Evolutionary conservation across 2,797 vertebrate genomes (phyloP), one percentile per base, ranked within the genome.

Genomic region (Psittacula echo): DNA sequence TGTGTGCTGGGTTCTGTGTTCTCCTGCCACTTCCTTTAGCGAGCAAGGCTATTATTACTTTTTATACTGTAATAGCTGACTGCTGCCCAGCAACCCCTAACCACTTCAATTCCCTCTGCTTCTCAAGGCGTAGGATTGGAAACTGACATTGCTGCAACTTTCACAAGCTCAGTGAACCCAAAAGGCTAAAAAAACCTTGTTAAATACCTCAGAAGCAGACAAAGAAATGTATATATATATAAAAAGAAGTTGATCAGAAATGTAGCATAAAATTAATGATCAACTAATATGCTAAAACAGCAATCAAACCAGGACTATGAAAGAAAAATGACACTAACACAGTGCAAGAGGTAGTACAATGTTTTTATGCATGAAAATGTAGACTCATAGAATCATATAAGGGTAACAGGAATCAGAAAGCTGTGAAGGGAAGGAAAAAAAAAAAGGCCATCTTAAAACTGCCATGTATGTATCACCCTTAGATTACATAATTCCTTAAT

Each of bases 151-250:
- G 64, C 89, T 87, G 34, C 67, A 97, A 89, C 83, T 95, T 96
- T 97, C 93, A 93, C 70, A 95, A 97, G 80, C 42, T 96, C 91
- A 90, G 65, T 96, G 95, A 97, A 96, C 91, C 77, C 17, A 41
- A 97, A 98, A 97, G 61, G 17, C 65, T 82, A 95, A 97, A 86
- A 85, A 97, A 97, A 95, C 13, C 92, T 95, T 56, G 50, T 96
- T 96, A 97, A 97, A 95, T 90, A 60, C 17, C 79, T 73, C 66
- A 79, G 74, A 78, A 89, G 20, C 15, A 85, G 41, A 85, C 1
- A 47, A 89, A 45, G 22, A 89, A 72, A 62, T 65, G 29, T 48
- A 10, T 58, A 53, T 44, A 18, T 66, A 74, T 32, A 54, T 30
- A 5, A 30, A 15, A 27, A 83, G 34, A 39, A 60, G 24, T 5